Percentiles rank a stretch among this genome's conserved stretches.
Conservation (phyloP, 2,888 invertebrate genomes). For the Stegophylla sp. region DNA sequence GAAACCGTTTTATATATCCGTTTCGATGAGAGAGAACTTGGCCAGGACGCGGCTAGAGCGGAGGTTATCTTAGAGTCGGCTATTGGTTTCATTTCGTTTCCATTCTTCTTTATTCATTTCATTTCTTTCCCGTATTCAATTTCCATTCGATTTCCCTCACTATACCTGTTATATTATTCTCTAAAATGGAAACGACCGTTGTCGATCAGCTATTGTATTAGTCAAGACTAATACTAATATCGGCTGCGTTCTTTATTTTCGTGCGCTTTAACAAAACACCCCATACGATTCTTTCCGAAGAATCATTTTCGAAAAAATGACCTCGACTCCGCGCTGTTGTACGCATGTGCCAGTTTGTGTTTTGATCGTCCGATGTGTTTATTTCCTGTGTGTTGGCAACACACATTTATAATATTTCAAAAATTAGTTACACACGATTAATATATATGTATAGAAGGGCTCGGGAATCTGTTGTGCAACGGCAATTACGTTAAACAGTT, state of each 20-base stretch:
- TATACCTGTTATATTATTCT: neutral
- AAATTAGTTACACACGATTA: slow-evolving; percentile 2
- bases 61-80: slow-evolving; percentile 21
- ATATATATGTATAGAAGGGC: slow-evolving; percentile 15
- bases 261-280: neutral
- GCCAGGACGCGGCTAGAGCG: neutral
- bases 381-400: slow-evolving; percentile 13
- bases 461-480: slow-evolving; percentile 17
- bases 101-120: neutral
- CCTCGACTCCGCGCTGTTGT: too few relatives aligned
- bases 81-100: neutral
- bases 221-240: too few relatives aligned
- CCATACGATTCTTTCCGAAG: neutral
- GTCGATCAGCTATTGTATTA: neutral
- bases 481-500: slow-evolving; percentile 34
- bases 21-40: neutral
- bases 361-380: slow-evolving; percentile 12
- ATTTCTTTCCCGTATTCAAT: neutral
- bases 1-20: slow-evolving; percentile 41
- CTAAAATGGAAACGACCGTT: neutral
- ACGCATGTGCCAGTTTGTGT: neutral
- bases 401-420: slow-evolving; percentile 11
- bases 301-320: slow-evolving; percentile 8
- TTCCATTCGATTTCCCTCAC: neutral
- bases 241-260: neutral